Base-by-base conservation (phyloP, 1,140 invertebrate genomes). In the Coenobita brevimanus region DNA sequence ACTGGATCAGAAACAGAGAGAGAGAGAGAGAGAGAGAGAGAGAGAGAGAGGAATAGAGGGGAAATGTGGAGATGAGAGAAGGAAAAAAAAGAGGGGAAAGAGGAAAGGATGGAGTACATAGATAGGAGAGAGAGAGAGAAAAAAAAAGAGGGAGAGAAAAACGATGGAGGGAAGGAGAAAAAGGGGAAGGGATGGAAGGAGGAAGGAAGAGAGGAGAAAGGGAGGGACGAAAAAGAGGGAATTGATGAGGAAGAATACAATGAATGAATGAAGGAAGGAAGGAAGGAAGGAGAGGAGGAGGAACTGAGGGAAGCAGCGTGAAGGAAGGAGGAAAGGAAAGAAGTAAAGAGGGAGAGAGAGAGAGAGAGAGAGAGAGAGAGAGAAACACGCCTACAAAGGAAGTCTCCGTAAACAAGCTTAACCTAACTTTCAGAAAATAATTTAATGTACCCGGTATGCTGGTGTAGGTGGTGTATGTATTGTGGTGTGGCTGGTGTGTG, bases 131-230 rank as follows among this genome's bases (percentile, higher is more conserved):
- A 50, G 46, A 75, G 71, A 75, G 36, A 38, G 71, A 38, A n/a
- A 75, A 33, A 75, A n/a, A 75, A n/a, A 38, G 64, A 69, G 64
- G n/a, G 64, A 69, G 64, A 69, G 64, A 69, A n/a, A 69, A n/a
- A 69, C 6, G n/a, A n/a, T 8, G 64, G n/a, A n/a, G n/a, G 64
- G n/a, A n/a, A 33, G 64, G n/a, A n/a, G n/a, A n/a, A 33, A n/a
- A 43, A 38, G n/a, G 64, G n/a, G 33, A 33, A n/a, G n/a, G 33
- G 10, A n/a, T 6, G 64, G n/a, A n/a, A 33, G 64, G n/a, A n/a
- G n/a, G 64, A 33, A n/a, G n/a, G 64, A 69, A n/a, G n/a, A n/a
- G n/a, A n/a, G n/a, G 64, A 69, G 64, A 33, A n/a, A 69, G 64
- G n/a, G 64, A 69, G 64, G n/a, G 64, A 69, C 6, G n/a, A n/a